These are phyloP conservation scores for Eupristina koningsbergeri DNA, from an alignment of 1,140 invertebrate genomes.

Conservation along the genomic window DNA sequence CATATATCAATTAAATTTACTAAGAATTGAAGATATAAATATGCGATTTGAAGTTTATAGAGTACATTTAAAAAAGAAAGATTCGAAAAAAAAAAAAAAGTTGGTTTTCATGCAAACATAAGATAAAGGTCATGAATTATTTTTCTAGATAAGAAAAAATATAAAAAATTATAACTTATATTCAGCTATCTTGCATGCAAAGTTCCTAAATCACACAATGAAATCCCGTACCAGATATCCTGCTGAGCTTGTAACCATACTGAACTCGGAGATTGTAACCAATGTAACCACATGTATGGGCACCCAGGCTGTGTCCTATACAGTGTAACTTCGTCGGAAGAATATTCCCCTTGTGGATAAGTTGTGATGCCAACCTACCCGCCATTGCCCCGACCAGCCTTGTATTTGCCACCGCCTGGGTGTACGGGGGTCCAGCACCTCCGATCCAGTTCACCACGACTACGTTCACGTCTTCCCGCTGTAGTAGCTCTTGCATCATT, in stretches of 20 bases:
- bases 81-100: too few relatives aligned
- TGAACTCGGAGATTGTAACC: conserved; percentile 78
- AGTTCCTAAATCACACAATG: too few relatives aligned
- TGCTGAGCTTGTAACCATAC: conserved; percentile 62
- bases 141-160: too few relatives aligned
- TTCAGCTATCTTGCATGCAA: too few relatives aligned
- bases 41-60: too few relatives aligned
- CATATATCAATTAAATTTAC: too few relatives aligned
- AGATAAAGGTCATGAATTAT: too few relatives aligned
- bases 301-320: conserved; percentile 92
- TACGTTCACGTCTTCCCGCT: conserved; percentile 81
- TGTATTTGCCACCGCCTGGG: conserved; percentile 93
- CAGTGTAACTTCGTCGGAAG: conserved; percentile 77
- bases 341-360: conserved; percentile 68
- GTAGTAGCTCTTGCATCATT: conserved; percentile 78
- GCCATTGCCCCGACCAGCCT: conserved; percentile 87
- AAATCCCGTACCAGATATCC: conserved; percentile 75
- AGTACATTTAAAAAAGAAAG: too few relatives aligned
- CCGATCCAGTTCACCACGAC: conserved; percentile 88
- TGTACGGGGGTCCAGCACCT: conserved; percentile 89
- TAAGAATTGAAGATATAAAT: too few relatives aligned
- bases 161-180: too few relatives aligned
- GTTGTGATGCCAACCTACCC: conserved; percentile 78
- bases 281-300: conserved; percentile 88
- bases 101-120: too few relatives aligned